phyloP scores from a whole-genome alignment of 2,888 invertebrate species.

The Machimus rusticus region DNA sequence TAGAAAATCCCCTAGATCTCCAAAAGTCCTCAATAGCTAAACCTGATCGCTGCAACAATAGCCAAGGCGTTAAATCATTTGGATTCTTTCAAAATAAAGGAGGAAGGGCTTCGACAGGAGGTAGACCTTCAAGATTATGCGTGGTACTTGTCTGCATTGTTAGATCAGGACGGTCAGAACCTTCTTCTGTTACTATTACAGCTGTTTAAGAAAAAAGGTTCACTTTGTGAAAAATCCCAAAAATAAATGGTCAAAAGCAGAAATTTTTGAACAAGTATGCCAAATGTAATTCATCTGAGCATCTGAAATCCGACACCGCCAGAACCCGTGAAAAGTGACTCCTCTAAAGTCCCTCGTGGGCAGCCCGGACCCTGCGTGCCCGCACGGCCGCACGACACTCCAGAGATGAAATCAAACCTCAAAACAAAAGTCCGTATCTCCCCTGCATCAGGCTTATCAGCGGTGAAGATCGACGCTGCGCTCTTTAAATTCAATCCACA shows the following conservation, averaged over 20 bases:
- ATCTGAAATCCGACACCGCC: not conserved
- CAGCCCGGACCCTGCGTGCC: not conserved
- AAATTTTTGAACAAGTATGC: not conserved
- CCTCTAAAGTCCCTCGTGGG: not conserved
- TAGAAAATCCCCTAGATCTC: not conserved
- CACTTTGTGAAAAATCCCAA: not conserved
- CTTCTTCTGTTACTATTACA: not conserved
- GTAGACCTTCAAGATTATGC: not conserved
- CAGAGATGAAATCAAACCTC: constrained; percentile 8
- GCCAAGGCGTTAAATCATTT: not conserved
- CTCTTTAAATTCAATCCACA: constrained; percentile 39
- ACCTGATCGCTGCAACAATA: not conserved
- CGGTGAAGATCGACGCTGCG: not conserved
- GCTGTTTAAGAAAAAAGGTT: not conserved
- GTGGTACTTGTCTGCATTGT: not conserved
- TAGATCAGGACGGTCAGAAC: not conserved
- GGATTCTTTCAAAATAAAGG: not conserved
- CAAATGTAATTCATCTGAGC: not conserved
- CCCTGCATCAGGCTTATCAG: not conserved
- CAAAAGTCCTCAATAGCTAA: not conserved
- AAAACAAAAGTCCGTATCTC: constrained; percentile 23
- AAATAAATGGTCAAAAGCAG: not conserved
- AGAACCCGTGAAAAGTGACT: not conserved
- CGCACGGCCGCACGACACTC: not conserved
- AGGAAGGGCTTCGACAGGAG: not conserved